Percentiles rank a stretch among this genome's conserved stretches.
Evolutionary conservation across 1,140 invertebrate species (phyloP).

Genomic region (Hylyphantes graminicola): DNA sequence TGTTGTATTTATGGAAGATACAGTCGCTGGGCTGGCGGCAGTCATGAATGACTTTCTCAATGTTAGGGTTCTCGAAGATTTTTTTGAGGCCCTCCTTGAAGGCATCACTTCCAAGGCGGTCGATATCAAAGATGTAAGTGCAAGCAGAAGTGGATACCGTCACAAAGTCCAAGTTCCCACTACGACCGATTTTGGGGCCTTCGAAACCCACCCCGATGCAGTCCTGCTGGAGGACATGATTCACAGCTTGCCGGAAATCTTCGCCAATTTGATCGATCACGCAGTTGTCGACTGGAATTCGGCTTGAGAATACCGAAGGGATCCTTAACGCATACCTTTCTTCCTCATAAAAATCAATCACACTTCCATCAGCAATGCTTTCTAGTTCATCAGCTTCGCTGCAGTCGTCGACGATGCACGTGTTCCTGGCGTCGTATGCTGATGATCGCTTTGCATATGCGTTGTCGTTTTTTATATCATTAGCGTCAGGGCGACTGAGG

Average conservation of each 20-base stretch:
- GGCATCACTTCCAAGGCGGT: neutral
- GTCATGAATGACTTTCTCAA: constrained; percentile 17
- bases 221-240: neutral
- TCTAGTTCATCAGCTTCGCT: neutral
- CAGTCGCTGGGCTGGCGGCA: constrained; percentile 10
- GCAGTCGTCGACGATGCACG: neutral
- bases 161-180: neutral
- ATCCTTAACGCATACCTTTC: neutral
- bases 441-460: neutral
- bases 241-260: neutral
- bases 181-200: constrained; percentile 6
- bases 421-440: neutral
- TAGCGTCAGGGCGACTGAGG: neutral
- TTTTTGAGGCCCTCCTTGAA: constrained; percentile 9
- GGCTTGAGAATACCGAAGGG: neutral
- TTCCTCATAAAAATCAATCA: neutral
- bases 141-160: neutral
- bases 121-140: constrained; percentile 17
- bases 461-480: neutral
- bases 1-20: neutral
- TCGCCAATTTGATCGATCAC: neutral
- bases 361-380: neutral
- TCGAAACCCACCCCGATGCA: constrained; percentile 10
- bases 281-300: neutral
- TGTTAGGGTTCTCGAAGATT: constrained; percentile 4